A percentile compares a stretch with the other conserved stretches of the same genome.
phyloP scores from a whole-genome alignment of 2,797 vertebrate genomes.

The Etheostoma nigrum region DNA sequence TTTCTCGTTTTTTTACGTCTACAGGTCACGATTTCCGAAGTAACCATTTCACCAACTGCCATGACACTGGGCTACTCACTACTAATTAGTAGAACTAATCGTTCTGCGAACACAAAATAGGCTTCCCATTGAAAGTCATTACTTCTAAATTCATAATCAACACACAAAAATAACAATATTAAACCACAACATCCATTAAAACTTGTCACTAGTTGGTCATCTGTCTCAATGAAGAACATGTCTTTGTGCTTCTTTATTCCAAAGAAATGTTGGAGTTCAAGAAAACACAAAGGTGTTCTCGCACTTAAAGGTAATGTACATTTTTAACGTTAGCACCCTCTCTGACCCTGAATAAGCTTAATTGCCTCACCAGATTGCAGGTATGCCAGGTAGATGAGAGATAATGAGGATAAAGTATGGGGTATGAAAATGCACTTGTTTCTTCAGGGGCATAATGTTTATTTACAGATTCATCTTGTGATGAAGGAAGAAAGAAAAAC shows the following conservation, averaged over 20 bases:
- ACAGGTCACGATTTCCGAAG: too few species aligned
- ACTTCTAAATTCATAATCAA: too few species aligned
- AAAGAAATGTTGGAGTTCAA: not conserved
- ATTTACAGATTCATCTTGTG: constrained; percentile 24
- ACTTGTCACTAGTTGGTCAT: not conserved
- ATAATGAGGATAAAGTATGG: constrained; percentile 47
- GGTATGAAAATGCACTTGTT: constrained; percentile 19
- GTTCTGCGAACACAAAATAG: too few species aligned
- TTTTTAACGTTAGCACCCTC: not conserved
- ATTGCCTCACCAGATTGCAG: constrained; percentile 33
- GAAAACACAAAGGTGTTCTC: not conserved
- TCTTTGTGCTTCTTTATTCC: not conserved
- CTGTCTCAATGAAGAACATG: not conserved
- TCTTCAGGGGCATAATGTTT: constrained; percentile 35
- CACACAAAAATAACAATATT: too few species aligned
- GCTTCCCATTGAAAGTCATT: too few species aligned
- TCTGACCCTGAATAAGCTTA: constrained; percentile 27
- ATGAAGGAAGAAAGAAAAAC: not conserved
- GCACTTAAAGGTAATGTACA: not conserved
- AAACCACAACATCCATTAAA: too few species aligned
- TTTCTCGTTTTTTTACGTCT: too few species aligned
- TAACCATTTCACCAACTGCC: too few species aligned
- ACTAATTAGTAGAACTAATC: too few species aligned
- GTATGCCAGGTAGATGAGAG: constrained; percentile 23
- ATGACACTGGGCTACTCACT: too few species aligned